Base-by-base conservation (phyloP, 2,888 invertebrate genomes). In the Ryuthela nishihirai region DNA sequence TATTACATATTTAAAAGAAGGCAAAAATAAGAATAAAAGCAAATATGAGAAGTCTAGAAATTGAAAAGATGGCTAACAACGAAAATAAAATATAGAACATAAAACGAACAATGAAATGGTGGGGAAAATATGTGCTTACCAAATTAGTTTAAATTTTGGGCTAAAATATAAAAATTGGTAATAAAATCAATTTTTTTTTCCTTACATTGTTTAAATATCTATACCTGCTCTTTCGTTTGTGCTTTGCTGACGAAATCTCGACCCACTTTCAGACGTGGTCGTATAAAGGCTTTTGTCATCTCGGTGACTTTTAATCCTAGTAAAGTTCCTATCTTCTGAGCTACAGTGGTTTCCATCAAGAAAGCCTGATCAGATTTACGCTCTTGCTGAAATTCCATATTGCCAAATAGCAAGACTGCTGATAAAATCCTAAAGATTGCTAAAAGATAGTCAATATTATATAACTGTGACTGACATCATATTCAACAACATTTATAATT, bases 381-480 rank as follows among this genome's bases (percentile, higher is more conserved):
- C 74, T 99, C 99, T 76, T 97, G 95, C 67, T 93, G 90, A 79
- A 99, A 99, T 76, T 94, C 89, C 91, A 99, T 95, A 71, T 95
- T 97, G 23, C 99, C 98, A 75, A 99, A 95, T 55, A 97, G 81
- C 75, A 99, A 84, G 0, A 94, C 92, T 1, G 98, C 87, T 10
- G 97, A 97, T 9, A 98, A 90, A 71, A 97, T 90, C 66, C 92
- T 85, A 78, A 98, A 94, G 72, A 99, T 92, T 64, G 97, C 91
- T 76, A 68, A 66, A 72, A 67, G 35, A 36, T 40, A 18, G 39
- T 42, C 17, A 48, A 25, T 9, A 5, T 18, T 39, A 24, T 9
- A 10, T 29, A 29, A 9, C 29, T n/a, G n/a, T 9, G n/a, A 10
- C 29, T 29, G n/a, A 10, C 29, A 9, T 29, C n/a, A n/a, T n/a